Base-by-base conservation (phyloP, 2,797 vertebrate genomes). In the Gouania willdenowi region DNA sequence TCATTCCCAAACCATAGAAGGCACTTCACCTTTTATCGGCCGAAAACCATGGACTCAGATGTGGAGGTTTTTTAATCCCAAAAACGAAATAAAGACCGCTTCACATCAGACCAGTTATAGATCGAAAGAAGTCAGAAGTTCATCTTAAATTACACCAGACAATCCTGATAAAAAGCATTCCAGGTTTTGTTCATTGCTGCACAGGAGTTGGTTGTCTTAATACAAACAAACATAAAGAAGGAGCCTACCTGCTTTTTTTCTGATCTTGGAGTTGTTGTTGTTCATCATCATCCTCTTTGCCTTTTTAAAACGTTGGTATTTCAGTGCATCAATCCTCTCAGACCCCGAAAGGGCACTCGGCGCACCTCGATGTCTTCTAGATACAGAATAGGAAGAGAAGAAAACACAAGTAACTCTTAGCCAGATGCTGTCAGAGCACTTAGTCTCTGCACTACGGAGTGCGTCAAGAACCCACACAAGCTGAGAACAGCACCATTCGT, bases 281-380 rank as follows among this genome's bases (percentile, higher is more conserved):
- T 91, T 91, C 50, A 87, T 73, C 71, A 86, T 92, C 87, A 93
- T 89, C 90, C 97, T 98, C 93, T 98, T 98, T 89, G 91, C 90
- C 92, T 97, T 98, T 91, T 92, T 94, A 89, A 96, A 88, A 81
- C 94, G 93, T 90, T 98, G 94, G 88, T 96, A 95, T 94, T 91
- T 94, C 91, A 98, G 92, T 91, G 91, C 93, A 90, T 98, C 94
- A 71, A 94, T 91, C 91, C 95, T 98, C 95, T 98, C 96, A 97
- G 95, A 94, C 91, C 91, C 93, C 81, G 92, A 92, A 93, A 92
- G 84, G 63, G 90, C 90, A 91, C 89, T 89, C 62, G 35, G 64
- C 63, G 66, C 85, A 88, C 86, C 88, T 89, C 84, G 81, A 81
- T 45, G 83, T 87, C 84, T 88, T 88, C 90, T 90, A 82, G 19